Base-by-base conservation (phyloP, 2,113 vertebrate genomes). In the Tauraco erythrolophus region DNA sequence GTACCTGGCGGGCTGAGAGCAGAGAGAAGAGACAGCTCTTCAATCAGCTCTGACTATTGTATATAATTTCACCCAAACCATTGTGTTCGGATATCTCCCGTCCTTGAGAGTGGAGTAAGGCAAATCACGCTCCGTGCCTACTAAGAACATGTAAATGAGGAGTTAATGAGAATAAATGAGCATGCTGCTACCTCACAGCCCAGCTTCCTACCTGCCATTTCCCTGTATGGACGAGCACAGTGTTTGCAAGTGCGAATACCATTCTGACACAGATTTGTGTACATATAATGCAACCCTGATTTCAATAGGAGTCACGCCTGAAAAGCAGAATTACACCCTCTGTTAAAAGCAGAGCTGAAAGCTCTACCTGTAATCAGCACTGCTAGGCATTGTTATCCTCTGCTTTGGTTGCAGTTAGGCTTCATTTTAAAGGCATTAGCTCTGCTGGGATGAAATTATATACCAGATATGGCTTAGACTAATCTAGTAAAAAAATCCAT, bases 281-380 rank as follows among this genome's bases (percentile, higher is more conserved):
- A 50, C 12, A 43, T 37, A 54, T 23, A 89, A 77, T 23, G n/a
- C 27, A 71, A 57, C 22, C 31, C 10, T 41, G 53, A 84, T 81
- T 89, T 91, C 85, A 77, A 9, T 14, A 22, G 60, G n/a, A 91
- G 25, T 65, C 48, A 70, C 1, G 11, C 57, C 72, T 33, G 13
- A 74, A 76, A 27, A 78, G 35, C 56, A 86, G 43, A 94, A 81
- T 53, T 71, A 86, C 19, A 57, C 0, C 3, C 53, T 68, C 56
- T 84, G 27, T 51, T 86, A 84, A 78, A 94, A 87, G 23, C 72
- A 71, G 56, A 74, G 50, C n/a, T 86, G 86, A 94, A 86, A 91
- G 54, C 54, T 24, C 58, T 62, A 70, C 76, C 50, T 88, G 51
- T 66, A 91, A 86, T 92, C 76, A 83, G 41, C 0, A 0, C 71